Percentiles rank a stretch among this genome's conserved stretches.
These are phyloP conservation scores for Drosophila triauraria DNA, from an alignment of 1,140 invertebrate species.

Conservation along the genomic window DNA sequence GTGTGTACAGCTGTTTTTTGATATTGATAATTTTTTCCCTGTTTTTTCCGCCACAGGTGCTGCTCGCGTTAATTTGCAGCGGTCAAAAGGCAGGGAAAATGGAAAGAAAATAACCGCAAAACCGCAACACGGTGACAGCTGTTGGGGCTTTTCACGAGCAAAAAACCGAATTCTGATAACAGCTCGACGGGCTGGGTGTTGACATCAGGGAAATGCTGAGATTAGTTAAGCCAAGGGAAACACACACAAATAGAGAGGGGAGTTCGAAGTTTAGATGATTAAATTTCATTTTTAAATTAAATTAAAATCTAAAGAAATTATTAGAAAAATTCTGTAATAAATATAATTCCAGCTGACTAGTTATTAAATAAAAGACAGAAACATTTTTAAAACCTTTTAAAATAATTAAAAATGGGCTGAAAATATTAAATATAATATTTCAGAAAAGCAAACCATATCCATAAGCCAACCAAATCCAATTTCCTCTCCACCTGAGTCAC, in stretches of 20 bases:
- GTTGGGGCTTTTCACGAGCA: constrained; percentile 41
- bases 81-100: constrained; percentile 19
- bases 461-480: too few species aligned
- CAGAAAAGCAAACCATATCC: too few species aligned
- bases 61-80: constrained; percentile 25
- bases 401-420: too few species aligned
- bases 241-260: not conserved
- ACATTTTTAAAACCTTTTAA: not conserved
- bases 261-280: not conserved
- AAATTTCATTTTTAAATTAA: not conserved
- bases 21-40: constrained; percentile 1
- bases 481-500: not conserved
- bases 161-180: constrained; percentile 37
- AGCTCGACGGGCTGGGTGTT: constrained; percentile 1
- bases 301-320: not conserved
- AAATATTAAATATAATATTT: not conserved
- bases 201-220: constrained; percentile 3
- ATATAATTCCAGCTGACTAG: too few species aligned
- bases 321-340: too few species aligned
- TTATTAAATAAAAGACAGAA: not conserved
- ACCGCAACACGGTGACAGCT: constrained; percentile 67
- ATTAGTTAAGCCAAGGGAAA: constrained; percentile 6
- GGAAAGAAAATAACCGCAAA: constrained; percentile 46
- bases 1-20: constrained; percentile 44
- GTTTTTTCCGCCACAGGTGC: constrained; percentile 31